Evolutionary conservation across 2,888 invertebrate species (phyloP).

Genomic region (Macrophya alboannulata): DNA sequence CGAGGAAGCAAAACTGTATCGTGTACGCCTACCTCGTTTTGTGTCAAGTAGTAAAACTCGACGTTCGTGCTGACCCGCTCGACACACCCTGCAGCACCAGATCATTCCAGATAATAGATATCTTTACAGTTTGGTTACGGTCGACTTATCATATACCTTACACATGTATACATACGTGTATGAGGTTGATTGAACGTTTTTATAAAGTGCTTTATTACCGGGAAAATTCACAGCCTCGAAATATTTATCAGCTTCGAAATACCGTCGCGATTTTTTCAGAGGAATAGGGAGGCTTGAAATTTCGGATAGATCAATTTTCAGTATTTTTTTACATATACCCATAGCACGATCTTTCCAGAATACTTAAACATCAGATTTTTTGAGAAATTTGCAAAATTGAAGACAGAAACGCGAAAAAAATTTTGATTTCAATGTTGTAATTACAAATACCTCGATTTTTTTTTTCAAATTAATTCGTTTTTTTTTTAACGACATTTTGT

Average conservation of each 20-base stretch:
- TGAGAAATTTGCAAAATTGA: too few relatives aligned
- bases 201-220: not conserved
- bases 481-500: too few relatives aligned
- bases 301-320: too few relatives aligned
- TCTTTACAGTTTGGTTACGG: constrained; percentile 42
- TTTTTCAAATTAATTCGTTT: too few relatives aligned
- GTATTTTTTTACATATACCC: too few relatives aligned
- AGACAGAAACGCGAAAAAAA: too few relatives aligned
- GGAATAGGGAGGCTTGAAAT: not conserved
- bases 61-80: constrained; percentile 53
- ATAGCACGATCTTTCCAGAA: too few relatives aligned
- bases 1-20: constrained; percentile 24
- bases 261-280: not conserved
- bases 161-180: not conserved
- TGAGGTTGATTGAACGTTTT: constrained; percentile 36
- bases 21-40: constrained; percentile 43
- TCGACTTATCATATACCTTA: constrained; percentile 12
- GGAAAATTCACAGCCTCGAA: not conserved
- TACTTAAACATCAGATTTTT: too few relatives aligned
- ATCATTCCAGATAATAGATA: constrained; percentile 25
- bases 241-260: not conserved
- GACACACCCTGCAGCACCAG: constrained; percentile 1
- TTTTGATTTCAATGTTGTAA: too few relatives aligned
- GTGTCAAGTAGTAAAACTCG: constrained; percentile 54
- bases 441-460: too few relatives aligned